phyloP scores from a whole-genome alignment of 64 coral and sea anemone species.

The Pachyseris speciosa region DNA sequence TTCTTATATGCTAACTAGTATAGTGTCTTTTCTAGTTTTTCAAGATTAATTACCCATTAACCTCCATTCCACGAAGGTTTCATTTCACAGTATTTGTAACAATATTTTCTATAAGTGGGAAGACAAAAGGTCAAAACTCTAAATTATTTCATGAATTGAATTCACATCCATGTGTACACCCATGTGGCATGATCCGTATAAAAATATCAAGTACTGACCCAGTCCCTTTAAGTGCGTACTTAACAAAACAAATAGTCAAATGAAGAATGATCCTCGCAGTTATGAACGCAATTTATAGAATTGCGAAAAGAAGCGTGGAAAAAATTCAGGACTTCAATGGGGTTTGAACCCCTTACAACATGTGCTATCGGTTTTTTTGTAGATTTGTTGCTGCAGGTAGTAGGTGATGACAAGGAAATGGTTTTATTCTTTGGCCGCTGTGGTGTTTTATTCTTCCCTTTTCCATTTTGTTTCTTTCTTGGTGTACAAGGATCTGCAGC shows the following conservation, averaged over 20 bases:
- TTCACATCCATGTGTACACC: background rate
- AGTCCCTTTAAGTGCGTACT: background rate
- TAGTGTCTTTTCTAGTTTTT: background rate
- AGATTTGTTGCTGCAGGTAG: background rate
- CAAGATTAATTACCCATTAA: background rate
- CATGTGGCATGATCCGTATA: background rate
- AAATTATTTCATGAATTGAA: background rate
- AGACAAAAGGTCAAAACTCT: background rate
- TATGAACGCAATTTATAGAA: no score
- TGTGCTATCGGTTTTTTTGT: background rate
- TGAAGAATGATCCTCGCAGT: no score
- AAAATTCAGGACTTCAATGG: no score
- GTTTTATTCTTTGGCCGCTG: background rate
- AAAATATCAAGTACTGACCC: background rate
- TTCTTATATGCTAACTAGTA: background rate
- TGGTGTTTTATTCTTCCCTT: background rate
- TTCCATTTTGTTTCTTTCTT: background rate
- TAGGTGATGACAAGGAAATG: background rate
- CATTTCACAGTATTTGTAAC: background rate
- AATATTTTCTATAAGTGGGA: background rate
- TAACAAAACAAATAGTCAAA: background rate
- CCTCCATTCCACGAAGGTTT: background rate
- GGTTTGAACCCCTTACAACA: conserved; percentile 22
- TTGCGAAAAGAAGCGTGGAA: no score
- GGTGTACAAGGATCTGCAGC: background rate